These are phyloP conservation scores for Symphodus melops DNA, from an alignment of 2,113 vertebrate genomes.

Conservation along the genomic window DNA sequence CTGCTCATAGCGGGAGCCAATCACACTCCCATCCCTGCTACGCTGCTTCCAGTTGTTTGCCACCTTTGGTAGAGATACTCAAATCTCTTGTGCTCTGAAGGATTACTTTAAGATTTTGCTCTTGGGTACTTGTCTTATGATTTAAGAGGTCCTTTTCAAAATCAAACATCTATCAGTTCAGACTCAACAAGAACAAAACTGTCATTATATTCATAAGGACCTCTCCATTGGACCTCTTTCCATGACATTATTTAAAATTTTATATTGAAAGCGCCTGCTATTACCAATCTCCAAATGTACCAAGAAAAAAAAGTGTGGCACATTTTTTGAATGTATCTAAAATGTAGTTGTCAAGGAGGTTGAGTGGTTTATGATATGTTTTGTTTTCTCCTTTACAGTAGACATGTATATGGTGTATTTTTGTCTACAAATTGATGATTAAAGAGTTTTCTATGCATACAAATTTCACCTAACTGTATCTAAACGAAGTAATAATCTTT, in stretches of 20 bases:
- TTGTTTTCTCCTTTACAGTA: background rate
- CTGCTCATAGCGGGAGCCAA: conserved; percentile 86
- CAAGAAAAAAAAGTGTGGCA: background rate
- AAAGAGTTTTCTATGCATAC: background rate
- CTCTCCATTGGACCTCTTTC: background rate
- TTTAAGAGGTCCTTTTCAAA: conserved; percentile 31
- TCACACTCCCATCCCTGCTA: conserved; percentile 77
- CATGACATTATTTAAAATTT: background rate
- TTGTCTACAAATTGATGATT: background rate
- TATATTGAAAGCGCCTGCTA: background rate
- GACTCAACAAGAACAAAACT: background rate
- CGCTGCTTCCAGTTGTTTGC: conserved; percentile 78
- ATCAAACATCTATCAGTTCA: conserved; percentile 35
- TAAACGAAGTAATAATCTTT: conserved; percentile 51
- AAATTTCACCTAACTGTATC: conserved; percentile 24
- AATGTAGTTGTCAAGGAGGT: background rate
- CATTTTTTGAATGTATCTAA: background rate
- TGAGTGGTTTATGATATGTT: background rate
- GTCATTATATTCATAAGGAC: conserved; percentile 9
- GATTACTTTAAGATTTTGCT: conserved; percentile 34
- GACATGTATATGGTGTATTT: background rate
- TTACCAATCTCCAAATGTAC: background rate
- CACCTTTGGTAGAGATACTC: conserved; percentile 65
- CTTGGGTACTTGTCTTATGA: conserved; percentile 37
- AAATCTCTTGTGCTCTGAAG: conserved; percentile 37